A percentile compares a stretch with the other conserved stretches of the same genome.
These are phyloP conservation scores for Nicator chloris DNA, from an alignment of 2,113 vertebrate species.

Conservation along the genomic window DNA sequence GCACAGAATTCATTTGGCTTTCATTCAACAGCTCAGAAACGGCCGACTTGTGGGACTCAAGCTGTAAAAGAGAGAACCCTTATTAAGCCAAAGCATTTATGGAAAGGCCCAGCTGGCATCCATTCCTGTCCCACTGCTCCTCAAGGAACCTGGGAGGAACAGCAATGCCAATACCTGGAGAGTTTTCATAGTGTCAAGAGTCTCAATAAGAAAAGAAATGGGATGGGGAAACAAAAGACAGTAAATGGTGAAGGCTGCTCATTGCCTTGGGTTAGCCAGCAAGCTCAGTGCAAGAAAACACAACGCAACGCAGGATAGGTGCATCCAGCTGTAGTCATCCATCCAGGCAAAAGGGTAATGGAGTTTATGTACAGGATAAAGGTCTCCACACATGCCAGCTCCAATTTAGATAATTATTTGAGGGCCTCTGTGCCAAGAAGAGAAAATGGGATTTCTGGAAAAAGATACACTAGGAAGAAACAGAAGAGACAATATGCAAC, in stretches of 20 bases:
- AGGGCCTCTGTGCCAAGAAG: not conserved
- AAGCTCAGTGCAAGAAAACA: not conserved
- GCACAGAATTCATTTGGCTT: constrained; percentile 38
- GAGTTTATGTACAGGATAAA: not conserved
- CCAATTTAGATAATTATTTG: not conserved
- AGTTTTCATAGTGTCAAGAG: not conserved
- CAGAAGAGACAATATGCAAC: not conserved
- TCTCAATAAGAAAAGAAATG: not conserved
- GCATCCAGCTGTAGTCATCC: not conserved
- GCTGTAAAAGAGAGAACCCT: not conserved
- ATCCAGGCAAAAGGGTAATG: not conserved
- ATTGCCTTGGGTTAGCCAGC: not conserved
- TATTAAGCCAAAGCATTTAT: not conserved
- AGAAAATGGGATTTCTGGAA: not conserved
- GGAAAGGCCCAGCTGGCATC: not conserved
- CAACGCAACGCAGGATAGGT: not conserved
- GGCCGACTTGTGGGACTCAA: not conserved
- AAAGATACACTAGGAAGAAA: not conserved
- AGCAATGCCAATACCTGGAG: not conserved
- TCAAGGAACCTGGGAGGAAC: not conserved
- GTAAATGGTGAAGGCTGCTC: not conserved
- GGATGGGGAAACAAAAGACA: not conserved
- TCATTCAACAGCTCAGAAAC: constrained; percentile 15
- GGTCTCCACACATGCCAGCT: not conserved
- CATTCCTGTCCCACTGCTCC: not conserved